Base-by-base conservation (phyloP, 1,140 invertebrate genomes). In the Ruditapes philippinarum region DNA sequence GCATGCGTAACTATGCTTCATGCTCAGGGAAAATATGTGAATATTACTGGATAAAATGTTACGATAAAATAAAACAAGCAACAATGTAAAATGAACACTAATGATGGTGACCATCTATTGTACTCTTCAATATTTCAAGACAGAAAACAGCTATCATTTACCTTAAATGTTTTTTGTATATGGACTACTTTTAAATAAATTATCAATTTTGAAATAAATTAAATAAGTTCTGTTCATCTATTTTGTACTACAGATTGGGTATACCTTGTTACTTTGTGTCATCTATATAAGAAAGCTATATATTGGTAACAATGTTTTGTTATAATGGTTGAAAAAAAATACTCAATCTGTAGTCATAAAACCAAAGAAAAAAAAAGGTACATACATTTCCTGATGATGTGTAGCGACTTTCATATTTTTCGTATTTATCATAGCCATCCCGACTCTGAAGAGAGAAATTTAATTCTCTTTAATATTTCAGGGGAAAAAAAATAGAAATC, bases 351-450 rank as follows among this genome's bases (percentile, higher is more conserved):
- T n/a, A 51, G 33, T 31, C 3, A 54, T 17, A 42, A 65, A 68
- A 65, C 11, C 22, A 54, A 42, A 14, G 57, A 9, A 4, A 28
- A 38, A 31, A 49, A 80, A 60, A 57, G 14, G 54, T 51, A 70
- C 70, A 76, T 80, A 68, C 68, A 89, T 78, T 60, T 60, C 78
- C 78, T 25, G 60, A 82, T 49, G 80, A 81, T 19, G 45, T 83
- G 33, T 74, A 83, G 31, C 73, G 74, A 40, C 74, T 79, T 62
- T 49, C 42, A 83, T 70, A 81, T 49, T 88, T 88, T 60, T 73
- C 49, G 60, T 70, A 70, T 68, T 74, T 78, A 38, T 84, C 73
- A 62, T 62, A 82, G 36, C 45, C 54, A 12, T 76, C 65, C 33
- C 74, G 51, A 76, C 57, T 68, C 65, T 45, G 65, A 62, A 78